phyloP scores from a whole-genome alignment of 2,888 invertebrate species.

The Eutolmus rufibarbis region DNA sequence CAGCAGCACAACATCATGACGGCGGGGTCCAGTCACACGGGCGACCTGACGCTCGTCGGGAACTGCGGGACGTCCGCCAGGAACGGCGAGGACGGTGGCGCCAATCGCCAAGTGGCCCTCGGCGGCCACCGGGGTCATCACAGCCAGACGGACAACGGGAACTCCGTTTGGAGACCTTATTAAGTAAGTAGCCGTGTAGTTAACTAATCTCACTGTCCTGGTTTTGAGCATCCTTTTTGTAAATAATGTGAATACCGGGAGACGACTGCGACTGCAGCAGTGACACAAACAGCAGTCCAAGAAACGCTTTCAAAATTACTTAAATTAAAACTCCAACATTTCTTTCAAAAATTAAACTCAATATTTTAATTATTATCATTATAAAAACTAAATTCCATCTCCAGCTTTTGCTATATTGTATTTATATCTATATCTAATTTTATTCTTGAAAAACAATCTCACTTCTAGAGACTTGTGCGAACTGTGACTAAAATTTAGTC shows the following conservation, averaged over 20 bases:
- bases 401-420: no score
- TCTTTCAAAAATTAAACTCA: no score
- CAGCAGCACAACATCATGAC: slow-evolving; percentile 65
- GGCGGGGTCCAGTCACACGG: slow-evolving; percentile 53
- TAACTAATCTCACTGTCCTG: slow-evolving; percentile 25
- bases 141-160: slow-evolving; percentile 64
- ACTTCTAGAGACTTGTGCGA: no score
- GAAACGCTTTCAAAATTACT: no score
- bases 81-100: slow-evolving; percentile 61
- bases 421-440: no score
- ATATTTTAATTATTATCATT: no score
- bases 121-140: slow-evolving; percentile 62
- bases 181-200: slow-evolving; percentile 56
- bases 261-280: neutral
- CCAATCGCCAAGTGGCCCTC: slow-evolving; percentile 61
- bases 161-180: slow-evolving; percentile 82
- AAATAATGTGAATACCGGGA: slow-evolving; percentile 31
- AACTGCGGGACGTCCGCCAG: slow-evolving; percentile 62
- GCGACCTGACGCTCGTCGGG: slow-evolving; percentile 60
- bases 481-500: no score
- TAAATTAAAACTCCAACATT: no score
- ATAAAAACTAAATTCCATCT: no score
- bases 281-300: neutral
- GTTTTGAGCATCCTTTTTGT: slow-evolving; percentile 1
- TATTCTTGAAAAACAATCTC: no score